Base-by-base conservation (phyloP, 2,797 vertebrate genomes). In the Hippoglossus hippoglossus region DNA sequence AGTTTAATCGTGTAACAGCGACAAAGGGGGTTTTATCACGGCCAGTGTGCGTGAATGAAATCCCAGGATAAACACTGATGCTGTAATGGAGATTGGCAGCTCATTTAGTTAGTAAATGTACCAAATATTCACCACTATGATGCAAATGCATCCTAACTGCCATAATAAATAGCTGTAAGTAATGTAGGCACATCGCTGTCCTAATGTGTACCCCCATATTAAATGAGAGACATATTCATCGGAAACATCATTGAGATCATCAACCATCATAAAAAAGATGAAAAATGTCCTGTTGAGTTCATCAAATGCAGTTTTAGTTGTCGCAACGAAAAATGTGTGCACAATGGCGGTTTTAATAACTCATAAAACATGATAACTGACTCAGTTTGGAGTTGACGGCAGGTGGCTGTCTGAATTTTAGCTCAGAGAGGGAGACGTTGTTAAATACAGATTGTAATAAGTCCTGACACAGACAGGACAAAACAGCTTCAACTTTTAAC, bases 141-240 rank as follows among this genome's bases (percentile, higher is more conserved):
- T 79, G 73, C 61, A 84, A 84, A 89, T 81, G 64, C 53, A 67
- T 69, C 63, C 21, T 85, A 82, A 87, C 83, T 83, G 71, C 74
- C 63, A 51, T 71, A 72, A 83, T 86, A 86, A 84, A 90, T 71
- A 80, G 76, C 68, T 54, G 53, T 41, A 81, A 73, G 63, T 46
- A 58, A 82, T 72, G 74, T 3, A 58, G 64, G 60, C 58, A 26
- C 60, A 54, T 62, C 8, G 19, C 63, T 63, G 70, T 56, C 79
- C 53, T 81, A 73, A 79, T 77, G 73, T 73, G 57, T 53, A 57
- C 77, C 53, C 79, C 54, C 51, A 31, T 49, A 46, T 77, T 63
- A 82, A 83, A 76, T 62, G 61, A 75, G 26, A 66, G 49, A 77
- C 60, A 51, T 65, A 56, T 81, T 71, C 70, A 77, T 64, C 19